Evolutionary conservation across 2,888 invertebrate species (phyloP).

Genomic region (Chalcis sispes): DNA sequence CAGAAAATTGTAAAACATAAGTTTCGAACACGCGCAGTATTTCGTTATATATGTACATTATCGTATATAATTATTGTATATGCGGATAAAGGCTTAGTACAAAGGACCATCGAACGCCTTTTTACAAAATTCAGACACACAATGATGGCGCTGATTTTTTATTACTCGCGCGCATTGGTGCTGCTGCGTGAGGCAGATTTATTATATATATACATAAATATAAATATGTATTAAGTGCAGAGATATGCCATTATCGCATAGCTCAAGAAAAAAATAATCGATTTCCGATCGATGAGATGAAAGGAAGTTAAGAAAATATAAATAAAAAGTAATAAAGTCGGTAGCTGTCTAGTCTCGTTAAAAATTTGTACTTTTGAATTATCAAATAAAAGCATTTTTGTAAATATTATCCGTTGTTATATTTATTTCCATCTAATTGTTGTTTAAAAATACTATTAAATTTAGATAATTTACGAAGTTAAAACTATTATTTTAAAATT

Average conservation of each 20-base stretch:
- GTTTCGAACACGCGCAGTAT: conserved; percentile 37
- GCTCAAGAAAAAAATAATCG: conserved; percentile 11
- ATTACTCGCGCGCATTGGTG: conserved; percentile 17
- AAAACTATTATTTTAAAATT: no score
- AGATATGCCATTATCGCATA: conserved; percentile 31
- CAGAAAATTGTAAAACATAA: conserved; percentile 28
- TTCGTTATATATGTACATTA: conserved; percentile 38
- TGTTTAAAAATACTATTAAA: no score
- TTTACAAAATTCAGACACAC: conserved; percentile 24
- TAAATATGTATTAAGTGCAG: conserved; percentile 18
- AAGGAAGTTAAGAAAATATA: conserved; percentile 45
- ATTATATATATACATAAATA: conserved; percentile 18
- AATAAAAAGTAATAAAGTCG: conserved; percentile 61
- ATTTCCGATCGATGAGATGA: conserved; percentile 43
- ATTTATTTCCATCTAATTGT: not conserved
- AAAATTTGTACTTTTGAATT: conserved; percentile 72
- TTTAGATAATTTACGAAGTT: no score
- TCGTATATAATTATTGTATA: conserved; percentile 31
- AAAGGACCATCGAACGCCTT: conserved; percentile 56
- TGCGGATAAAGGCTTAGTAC: conserved; percentile 50
- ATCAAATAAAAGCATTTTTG: conserved; percentile 66
- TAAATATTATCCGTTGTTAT: conserved; percentile 2
- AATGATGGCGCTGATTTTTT: conserved; percentile 34
- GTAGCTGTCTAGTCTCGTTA: conserved; percentile 73
- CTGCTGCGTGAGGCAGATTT: conserved; percentile 33